phyloP scores from a whole-genome alignment of 37 sponge, comb jelly and placozoan genomes.

The Aphrocallistes beatrix region DNA sequence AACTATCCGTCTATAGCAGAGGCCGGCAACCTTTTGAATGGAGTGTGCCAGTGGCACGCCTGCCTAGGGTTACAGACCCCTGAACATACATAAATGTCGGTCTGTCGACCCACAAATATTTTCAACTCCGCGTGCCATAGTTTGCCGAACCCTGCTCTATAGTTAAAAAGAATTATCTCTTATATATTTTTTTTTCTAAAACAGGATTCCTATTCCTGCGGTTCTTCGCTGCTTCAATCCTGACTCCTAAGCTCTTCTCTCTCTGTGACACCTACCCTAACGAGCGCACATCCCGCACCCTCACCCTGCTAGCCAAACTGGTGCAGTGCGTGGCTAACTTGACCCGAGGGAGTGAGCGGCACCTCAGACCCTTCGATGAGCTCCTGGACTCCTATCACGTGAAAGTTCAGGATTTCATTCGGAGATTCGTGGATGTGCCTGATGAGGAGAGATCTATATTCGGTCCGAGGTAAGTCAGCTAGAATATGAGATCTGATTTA shows the following conservation, averaged over 20 bases:
- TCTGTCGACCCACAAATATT: too few relatives aligned
- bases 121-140: too few relatives aligned
- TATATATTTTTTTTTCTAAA: too few relatives aligned
- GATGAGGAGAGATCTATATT: background rate
- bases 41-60: too few relatives aligned
- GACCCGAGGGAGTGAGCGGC: background rate
- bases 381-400: background rate
- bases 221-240: constrained; percentile 87
- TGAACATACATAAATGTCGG: too few relatives aligned
- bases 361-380: background rate
- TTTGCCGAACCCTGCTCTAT: too few relatives aligned
- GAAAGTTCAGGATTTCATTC: background rate
- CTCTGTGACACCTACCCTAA: constrained; percentile 70
- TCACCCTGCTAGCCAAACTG: constrained; percentile 85
- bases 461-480: background rate
- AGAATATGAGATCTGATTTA: too few relatives aligned
- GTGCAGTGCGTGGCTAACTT: constrained; percentile 2
- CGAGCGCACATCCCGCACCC: constrained; percentile 69
- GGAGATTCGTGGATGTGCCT: background rate
- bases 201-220: constrained; percentile 82
- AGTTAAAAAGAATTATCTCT: too few relatives aligned
- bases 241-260: constrained; percentile 85
- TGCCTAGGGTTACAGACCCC: too few relatives aligned
- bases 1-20: too few relatives aligned
- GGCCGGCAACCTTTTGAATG: too few relatives aligned